phyloP scores from a whole-genome alignment of 2,113 vertebrate genomes.

The Oreotragus oreotragus region DNA sequence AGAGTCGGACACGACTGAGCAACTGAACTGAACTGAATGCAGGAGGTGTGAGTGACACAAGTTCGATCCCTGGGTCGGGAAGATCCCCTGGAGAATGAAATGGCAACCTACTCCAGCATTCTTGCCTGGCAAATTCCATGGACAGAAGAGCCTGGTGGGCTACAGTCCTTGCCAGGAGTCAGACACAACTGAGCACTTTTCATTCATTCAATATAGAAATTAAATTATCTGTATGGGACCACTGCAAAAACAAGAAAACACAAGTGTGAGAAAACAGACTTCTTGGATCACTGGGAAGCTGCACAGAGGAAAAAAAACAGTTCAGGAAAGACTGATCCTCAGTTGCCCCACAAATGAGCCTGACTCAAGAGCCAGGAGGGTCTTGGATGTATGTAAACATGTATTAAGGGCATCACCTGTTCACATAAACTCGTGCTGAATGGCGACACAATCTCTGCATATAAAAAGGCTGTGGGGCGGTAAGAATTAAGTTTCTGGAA shows the following conservation, averaged over 20 bases:
- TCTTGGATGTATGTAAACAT: neutral
- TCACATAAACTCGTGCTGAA: neutral
- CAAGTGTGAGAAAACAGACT: neutral
- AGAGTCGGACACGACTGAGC: neutral
- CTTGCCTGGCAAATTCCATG: neutral
- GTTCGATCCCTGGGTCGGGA: neutral
- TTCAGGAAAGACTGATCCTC: neutral
- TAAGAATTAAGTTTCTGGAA: constrained; percentile 3
- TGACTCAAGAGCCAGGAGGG: neutral
- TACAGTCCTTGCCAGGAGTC: neutral
- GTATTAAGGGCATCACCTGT: neutral
- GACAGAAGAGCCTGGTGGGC: neutral
- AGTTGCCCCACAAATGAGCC: neutral
- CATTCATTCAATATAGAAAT: neutral
- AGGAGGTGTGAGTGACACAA: neutral
- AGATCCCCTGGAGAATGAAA: neutral
- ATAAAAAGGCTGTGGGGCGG: neutral
- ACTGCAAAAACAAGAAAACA: neutral
- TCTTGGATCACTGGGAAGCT: neutral
- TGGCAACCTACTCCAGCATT: neutral
- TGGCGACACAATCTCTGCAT: neutral
- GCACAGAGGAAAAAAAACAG: neutral
- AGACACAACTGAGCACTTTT: neutral
- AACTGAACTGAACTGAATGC: neutral
- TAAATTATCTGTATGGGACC: neutral